phyloP scores from a whole-genome alignment of 2,888 invertebrate species.

The Empis livida region DNA sequence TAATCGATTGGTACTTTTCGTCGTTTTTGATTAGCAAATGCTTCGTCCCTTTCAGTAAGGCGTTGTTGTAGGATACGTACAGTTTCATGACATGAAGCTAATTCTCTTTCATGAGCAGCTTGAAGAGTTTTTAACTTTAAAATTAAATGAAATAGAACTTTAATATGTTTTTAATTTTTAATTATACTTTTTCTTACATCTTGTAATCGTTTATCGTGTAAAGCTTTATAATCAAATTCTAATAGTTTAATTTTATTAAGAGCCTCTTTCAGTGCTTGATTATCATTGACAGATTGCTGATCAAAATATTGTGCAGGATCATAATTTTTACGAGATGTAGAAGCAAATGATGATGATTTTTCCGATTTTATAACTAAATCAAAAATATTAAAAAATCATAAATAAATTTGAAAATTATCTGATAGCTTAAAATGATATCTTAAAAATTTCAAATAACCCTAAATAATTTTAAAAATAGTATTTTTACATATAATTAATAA shows the following conservation, averaged over 20 bases:
- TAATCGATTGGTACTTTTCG: constrained; percentile 36
- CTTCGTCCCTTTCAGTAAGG: constrained; percentile 33
- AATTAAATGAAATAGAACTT: too few species aligned
- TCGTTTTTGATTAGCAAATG: constrained; percentile 31
- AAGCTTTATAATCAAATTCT: constrained; percentile 59
- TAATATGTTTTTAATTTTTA: not conserved
- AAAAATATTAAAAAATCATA: not conserved
- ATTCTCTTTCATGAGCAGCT: constrained; percentile 57
- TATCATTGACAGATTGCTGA: constrained; percentile 26
- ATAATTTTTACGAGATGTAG: constrained; percentile 23
- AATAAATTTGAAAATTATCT: too few species aligned
- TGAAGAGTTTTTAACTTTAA: constrained; percentile 61
- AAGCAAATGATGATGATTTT: constrained; percentile 15
- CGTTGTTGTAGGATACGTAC: constrained; percentile 33
- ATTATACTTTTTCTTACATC: constrained; percentile 46
- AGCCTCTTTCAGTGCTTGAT: constrained; percentile 30
- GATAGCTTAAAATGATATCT: too few species aligned
- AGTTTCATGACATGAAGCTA: constrained; percentile 37
- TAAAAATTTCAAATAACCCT: not conserved
- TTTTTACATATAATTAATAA: not conserved
- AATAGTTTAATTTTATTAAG: constrained; percentile 55
- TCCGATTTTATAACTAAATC: constrained; percentile 16
- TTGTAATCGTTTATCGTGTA: constrained; percentile 65
- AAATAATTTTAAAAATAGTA: not conserved
- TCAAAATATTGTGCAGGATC: constrained; percentile 33